Percentiles rank a stretch among this genome's conserved stretches.
phyloP scores from a whole-genome alignment of 1,140 invertebrate species.

The Heliothis virescens region DNA sequence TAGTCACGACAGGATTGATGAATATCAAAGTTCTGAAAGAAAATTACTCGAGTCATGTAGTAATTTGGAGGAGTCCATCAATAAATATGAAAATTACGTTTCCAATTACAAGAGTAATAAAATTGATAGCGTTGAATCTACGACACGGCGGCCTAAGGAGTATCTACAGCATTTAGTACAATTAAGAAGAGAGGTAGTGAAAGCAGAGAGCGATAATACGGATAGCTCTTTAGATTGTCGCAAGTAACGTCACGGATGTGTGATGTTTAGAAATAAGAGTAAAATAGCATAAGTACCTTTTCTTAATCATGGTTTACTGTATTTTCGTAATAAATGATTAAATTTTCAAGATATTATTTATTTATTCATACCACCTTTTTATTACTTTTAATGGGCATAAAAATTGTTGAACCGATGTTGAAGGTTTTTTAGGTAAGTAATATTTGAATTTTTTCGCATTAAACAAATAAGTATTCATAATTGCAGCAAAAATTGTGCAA shows the following conservation, averaged over 20 bases:
- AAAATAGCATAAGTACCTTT: background rate
- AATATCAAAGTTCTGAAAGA: slow-evolving; percentile 65
- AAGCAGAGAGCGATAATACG: slow-evolving; percentile 55
- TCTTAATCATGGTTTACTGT: background rate
- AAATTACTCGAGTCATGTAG: slow-evolving; percentile 70
- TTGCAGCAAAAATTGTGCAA: too few species aligned
- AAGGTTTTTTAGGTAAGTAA: too few species aligned
- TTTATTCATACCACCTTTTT: background rate
- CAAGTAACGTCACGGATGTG: slow-evolving; percentile 11
- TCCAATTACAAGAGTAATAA: slow-evolving; percentile 51
- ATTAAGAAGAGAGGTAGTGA: slow-evolving; percentile 70
- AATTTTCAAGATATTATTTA: background rate
- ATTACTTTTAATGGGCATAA: background rate
- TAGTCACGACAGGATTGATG: slow-evolving; percentile 47
- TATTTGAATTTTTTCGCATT: too few species aligned
- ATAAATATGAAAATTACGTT: slow-evolving; percentile 72
- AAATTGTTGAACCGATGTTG: background rate
- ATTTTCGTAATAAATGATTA: slow-evolving; percentile 19
- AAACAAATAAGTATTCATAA: too few species aligned
- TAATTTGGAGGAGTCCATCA: slow-evolving; percentile 65
- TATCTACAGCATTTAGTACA: slow-evolving; percentile 78
- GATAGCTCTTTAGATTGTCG: slow-evolving; percentile 42
- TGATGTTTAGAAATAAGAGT: background rate
- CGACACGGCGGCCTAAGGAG: slow-evolving; percentile 67
- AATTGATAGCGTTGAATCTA: slow-evolving; percentile 39